Percentiles rank a stretch among this genome's conserved stretches.
Conservation (phyloP, 2,888 invertebrate genomes). For the Microplitis manilae region DNA sequence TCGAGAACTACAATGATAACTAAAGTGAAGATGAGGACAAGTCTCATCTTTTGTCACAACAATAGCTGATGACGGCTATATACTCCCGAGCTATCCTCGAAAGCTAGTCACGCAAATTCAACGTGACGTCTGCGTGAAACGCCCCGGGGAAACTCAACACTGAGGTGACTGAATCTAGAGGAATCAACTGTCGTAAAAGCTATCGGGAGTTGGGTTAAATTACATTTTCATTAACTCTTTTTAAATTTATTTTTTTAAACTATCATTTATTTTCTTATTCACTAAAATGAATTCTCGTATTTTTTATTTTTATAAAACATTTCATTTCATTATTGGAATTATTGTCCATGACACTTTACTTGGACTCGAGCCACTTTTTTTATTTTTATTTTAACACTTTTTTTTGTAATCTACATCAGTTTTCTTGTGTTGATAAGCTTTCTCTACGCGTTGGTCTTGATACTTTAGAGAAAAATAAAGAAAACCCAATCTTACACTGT, state of each 20-base stretch:
- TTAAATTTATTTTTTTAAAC: too few species aligned
- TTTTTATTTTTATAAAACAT: background rate
- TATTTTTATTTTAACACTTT: conserved; percentile 5
- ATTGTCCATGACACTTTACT: background rate
- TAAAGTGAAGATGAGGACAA: background rate
- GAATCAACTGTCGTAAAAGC: conserved; percentile 6
- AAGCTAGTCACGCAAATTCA: conserved; percentile 48
- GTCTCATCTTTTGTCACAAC: conserved; percentile 14
- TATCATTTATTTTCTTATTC: too few species aligned
- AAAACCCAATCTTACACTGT: background rate
- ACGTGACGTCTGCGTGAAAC: conserved; percentile 43
- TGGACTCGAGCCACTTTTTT: conserved; percentile 3
- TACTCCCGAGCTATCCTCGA: background rate
- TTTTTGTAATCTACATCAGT: conserved; percentile 15
- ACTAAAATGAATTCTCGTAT: too few species aligned
- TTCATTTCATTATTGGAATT: background rate
- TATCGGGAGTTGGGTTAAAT: background rate
- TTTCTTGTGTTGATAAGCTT: background rate
- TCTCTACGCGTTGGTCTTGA: background rate
- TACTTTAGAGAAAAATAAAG: background rate
- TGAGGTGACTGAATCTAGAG: background rate
- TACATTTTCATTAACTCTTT: background rate
- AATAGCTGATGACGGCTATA: conserved; percentile 28
- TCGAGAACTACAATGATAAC: background rate
- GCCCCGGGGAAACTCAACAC: conserved; percentile 11